Evolutionary conservation across 2,888 invertebrate species (phyloP), one percentile per base, ranked within the genome.

Genomic region (Mechanitis mazaeus): DNA sequence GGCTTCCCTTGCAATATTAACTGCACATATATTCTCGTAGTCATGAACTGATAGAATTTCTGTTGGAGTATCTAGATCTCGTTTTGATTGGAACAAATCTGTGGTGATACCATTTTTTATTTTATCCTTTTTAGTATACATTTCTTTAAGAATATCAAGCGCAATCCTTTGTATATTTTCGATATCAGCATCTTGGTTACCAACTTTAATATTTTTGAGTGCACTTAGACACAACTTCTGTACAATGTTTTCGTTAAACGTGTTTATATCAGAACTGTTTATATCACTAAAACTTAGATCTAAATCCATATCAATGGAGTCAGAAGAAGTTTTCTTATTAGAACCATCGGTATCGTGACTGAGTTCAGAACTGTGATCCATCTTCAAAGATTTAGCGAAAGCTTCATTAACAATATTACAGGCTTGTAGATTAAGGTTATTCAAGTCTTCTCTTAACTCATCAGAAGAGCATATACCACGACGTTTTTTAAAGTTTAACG

Each of bases 21-120:
- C 89, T 2, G 93, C 92, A 74, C 93, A 93, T 67, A 93, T 91
- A 73, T 93, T 93, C 77, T 93, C 93, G 72, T 93, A 93, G 73
- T 93, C 93, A 71, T 93, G 93, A 56, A 93, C 91, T 4, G 93
- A 92, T 58, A 92, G 80, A 31, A 91, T 84, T 74, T 92, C 92
- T 50, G 92, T 89, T n/a, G 91, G 90, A 45, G 91, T 91, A 64
- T 91, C 90, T 55, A 86, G 73, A 72, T 91, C 91, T n/a, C 91
- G 83, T 71, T 85, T 85, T n/a, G 83, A 77, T 20, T 81, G 74
- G 45, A 87, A 74, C 46, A 84, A 68, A 58, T 85, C 83, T 3
- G 75, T 75, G 54, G 73, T 80, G 58, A 81, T 69, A 64, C 76
- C 76, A 67, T 79, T 86, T 71, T 87, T 89, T 67, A 77, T 84